These are phyloP conservation scores for Monochamus alternatus DNA, from an alignment of 2,888 invertebrate species.

Conservation along the genomic window DNA sequence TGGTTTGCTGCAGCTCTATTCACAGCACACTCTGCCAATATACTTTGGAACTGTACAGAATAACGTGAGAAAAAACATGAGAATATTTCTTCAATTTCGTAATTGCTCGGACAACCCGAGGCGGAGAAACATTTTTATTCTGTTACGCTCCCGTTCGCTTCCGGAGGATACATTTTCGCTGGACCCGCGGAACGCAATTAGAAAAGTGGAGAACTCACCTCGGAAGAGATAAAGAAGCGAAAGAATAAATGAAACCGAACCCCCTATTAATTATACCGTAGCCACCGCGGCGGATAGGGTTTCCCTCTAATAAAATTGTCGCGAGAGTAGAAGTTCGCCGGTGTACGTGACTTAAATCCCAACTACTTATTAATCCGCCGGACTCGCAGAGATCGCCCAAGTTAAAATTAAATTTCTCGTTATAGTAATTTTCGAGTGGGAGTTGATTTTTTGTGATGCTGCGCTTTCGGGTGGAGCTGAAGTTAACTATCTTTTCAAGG, in stretches of 20 bases:
- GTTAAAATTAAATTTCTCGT: constrained; percentile 46
- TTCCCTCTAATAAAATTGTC: constrained; percentile 53
- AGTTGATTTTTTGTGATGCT: too few species aligned
- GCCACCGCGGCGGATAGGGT: constrained; percentile 33
- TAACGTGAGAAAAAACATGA: background rate
- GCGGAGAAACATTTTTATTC: too few species aligned
- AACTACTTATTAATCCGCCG: constrained; percentile 52
- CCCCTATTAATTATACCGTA: constrained; percentile 33
- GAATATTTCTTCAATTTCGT: background rate
- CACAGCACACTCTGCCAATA: too few species aligned
- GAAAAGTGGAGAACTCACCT: constrained; percentile 18
- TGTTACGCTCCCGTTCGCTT: too few species aligned
- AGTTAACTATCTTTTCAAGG: too few species aligned
- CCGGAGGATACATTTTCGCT: background rate
- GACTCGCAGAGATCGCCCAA: constrained; percentile 42
- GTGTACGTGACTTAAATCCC: constrained; percentile 52
- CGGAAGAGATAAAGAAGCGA: constrained; percentile 19
- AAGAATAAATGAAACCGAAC: constrained; percentile 29
- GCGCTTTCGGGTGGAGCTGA: too few species aligned
- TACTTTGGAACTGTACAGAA: too few species aligned
- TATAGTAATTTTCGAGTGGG: constrained; percentile 36
- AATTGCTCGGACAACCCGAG: background rate
- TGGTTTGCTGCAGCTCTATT: too few species aligned
- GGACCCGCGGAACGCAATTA: constrained; percentile 26
- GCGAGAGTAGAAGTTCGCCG: constrained; percentile 42